phyloP scores from a whole-genome alignment of 2,888 invertebrate species.

The Caenorhabditis sp. region DNA sequence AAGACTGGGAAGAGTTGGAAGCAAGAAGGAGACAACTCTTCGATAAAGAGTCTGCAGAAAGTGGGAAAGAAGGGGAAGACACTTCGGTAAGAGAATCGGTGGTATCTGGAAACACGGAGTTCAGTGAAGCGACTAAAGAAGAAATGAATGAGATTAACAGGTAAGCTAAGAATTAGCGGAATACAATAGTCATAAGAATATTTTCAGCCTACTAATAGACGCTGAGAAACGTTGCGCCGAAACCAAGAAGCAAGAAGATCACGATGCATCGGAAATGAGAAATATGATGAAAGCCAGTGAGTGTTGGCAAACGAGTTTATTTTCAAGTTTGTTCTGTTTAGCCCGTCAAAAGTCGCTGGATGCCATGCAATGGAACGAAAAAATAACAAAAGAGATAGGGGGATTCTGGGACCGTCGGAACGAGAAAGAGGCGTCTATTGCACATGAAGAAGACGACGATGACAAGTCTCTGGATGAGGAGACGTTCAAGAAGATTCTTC shows the following conservation, averaged over 20 bases:
- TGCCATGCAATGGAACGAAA: conserved; percentile 68
- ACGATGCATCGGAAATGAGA: conserved; percentile 48
- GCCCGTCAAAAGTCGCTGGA: conserved; percentile 73
- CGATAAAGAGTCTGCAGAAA: conserved; percentile 26
- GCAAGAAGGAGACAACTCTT: conserved; percentile 39
- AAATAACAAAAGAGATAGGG: conserved; percentile 69
- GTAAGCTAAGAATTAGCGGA: conserved; percentile 42
- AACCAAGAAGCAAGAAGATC: conserved; percentile 51
- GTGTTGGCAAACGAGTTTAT: conserved; percentile 11
- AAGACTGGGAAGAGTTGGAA: conserved; percentile 59
- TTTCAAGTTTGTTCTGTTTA: conserved; percentile 32
- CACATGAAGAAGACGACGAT: conserved; percentile 60
- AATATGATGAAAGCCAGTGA: conserved; percentile 63
- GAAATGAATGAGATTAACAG: conserved; percentile 67
- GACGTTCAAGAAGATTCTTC: conserved; percentile 68
- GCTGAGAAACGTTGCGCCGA: conserved; percentile 63
- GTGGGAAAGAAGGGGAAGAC: conserved; percentile 7
- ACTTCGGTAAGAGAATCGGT: conserved; percentile 37
- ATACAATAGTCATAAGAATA: not conserved
- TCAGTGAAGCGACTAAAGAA: conserved; percentile 66
- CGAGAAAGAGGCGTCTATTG: conserved; percentile 60
- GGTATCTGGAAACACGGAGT: conserved; percentile 58
- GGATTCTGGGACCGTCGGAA: conserved; percentile 71
- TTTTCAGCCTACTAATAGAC: conserved; percentile 60
- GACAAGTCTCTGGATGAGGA: conserved; percentile 70